Conservation (phyloP, 1,140 invertebrate species). For the Contarinia nasturtii region DNA sequence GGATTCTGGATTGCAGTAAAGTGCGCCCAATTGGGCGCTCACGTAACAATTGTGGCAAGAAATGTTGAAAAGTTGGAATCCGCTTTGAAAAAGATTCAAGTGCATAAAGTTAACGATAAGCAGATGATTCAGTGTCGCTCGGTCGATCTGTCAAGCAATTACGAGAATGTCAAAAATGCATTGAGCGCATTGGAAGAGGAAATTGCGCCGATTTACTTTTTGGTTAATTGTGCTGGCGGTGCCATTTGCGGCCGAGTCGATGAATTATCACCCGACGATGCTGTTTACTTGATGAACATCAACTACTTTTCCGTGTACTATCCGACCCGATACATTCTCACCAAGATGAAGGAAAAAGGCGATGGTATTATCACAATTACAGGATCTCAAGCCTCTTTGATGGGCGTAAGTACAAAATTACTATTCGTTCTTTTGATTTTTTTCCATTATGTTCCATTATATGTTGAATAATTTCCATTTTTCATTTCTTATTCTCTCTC, state of each 20-base stretch:
- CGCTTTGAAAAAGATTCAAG: background rate
- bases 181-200: conserved; percentile 37
- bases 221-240: conserved; percentile 83
- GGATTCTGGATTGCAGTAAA: conserved; percentile 66
- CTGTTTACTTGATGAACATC: conserved; percentile 47
- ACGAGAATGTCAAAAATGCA: conserved; percentile 36
- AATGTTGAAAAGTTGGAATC: conserved; percentile 41
- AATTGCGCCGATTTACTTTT: conserved; percentile 47
- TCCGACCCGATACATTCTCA: conserved; percentile 44
- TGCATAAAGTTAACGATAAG: conserved; percentile 12
- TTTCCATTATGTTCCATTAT: too few relatives aligned
- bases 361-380: conserved; percentile 69
- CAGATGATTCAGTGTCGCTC: conserved; percentile 51
- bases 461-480: too few relatives aligned
- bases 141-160: conserved; percentile 51
- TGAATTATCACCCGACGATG: conserved; percentile 48
- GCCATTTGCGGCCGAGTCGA: conserved; percentile 66
- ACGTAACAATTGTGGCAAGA: conserved; percentile 79
- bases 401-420: too few relatives aligned
- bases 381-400: conserved; percentile 73
- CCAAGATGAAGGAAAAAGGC: conserved; percentile 46
- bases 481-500: too few relatives aligned
- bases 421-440: too few relatives aligned
- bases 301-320: conserved; percentile 56
- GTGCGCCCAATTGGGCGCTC: conserved; percentile 56